Conservation (phyloP, 2,888 invertebrate genomes). For the Xestia c-nigrum region DNA sequence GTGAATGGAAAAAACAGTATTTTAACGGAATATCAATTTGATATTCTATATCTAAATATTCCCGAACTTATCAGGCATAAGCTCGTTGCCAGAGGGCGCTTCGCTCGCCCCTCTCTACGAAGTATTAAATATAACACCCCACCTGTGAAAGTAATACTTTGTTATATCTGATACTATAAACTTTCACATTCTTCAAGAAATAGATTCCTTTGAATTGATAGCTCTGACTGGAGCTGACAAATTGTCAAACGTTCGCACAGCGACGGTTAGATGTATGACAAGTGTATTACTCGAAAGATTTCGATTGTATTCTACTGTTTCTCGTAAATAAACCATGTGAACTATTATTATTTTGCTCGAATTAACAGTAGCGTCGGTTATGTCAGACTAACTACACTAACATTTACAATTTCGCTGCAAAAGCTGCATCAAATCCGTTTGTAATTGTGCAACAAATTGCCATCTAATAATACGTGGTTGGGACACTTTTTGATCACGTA, state of each 20-base stretch:
- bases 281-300: neutral
- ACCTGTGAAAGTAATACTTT: slow-evolving; percentile 43
- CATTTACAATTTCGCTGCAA: slow-evolving; percentile 1
- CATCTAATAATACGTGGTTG: slow-evolving; percentile 38
- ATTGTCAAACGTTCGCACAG: slow-evolving; percentile 21
- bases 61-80: neutral
- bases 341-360: neutral
- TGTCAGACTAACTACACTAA: neutral
- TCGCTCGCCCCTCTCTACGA: neutral
- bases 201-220: slow-evolving; percentile 40
- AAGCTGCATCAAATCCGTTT: slow-evolving; percentile 23
- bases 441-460: slow-evolving; percentile 24
- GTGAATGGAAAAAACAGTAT: neutral
- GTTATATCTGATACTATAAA: slow-evolving; percentile 40
- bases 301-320: neutral
- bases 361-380: neutral
- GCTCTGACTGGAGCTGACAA: slow-evolving; percentile 16
- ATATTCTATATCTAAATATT: slow-evolving; percentile 2
- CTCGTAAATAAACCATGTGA: neutral
- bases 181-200: slow-evolving; percentile 24
- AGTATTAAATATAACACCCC: slow-evolving; percentile 40
- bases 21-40: neutral
- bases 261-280: neutral
- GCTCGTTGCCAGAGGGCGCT: neutral
- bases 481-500: slow-evolving; percentile 46